Percentiles rank a stretch among this genome's conserved stretches.
These are phyloP conservation scores for Ophraella communa DNA, from an alignment of 2,888 invertebrate genomes.

Conservation along the genomic window DNA sequence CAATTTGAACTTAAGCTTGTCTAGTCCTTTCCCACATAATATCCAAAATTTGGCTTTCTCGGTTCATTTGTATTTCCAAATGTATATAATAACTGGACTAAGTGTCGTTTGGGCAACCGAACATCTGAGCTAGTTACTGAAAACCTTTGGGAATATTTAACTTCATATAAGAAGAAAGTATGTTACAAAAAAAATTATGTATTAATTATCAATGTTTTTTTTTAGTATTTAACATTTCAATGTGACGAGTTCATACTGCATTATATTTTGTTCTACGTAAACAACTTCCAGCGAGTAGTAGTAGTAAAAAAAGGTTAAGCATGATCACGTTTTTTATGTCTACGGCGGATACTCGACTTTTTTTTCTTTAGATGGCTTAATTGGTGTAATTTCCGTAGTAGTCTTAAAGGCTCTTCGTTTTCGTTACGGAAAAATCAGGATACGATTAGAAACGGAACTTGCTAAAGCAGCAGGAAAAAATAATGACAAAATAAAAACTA, in stretches of 20 bases:
- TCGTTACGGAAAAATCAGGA: conserved; percentile 3
- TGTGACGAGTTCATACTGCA: neutral
- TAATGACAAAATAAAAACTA: conserved; percentile 1
- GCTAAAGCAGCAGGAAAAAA: neutral
- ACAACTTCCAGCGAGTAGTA: neutral
- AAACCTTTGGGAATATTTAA: too few species aligned
- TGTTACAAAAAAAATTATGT: too few species aligned
- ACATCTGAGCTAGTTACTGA: too few species aligned
- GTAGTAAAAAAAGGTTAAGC: neutral
- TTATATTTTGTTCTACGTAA: neutral
- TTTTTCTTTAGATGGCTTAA: conserved; percentile 1
- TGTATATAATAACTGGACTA: too few species aligned
- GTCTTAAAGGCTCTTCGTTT: neutral
- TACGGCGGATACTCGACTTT: neutral
- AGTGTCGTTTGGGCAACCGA: too few species aligned
- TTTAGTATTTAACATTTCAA: neutral
- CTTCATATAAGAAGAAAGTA: too few species aligned
- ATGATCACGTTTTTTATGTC: neutral
- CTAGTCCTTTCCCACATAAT: too few species aligned
- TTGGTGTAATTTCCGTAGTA: conserved; percentile 9
- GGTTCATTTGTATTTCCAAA: too few species aligned
- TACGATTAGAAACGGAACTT: conserved; percentile 5
- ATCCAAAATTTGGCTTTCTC: too few species aligned
- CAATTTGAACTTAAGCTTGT: too few species aligned
- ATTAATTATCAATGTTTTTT: too few species aligned